These are phyloP conservation scores for Bolborhynchus lineola DNA, from an alignment of 2,113 vertebrate species.

Conservation along the genomic window DNA sequence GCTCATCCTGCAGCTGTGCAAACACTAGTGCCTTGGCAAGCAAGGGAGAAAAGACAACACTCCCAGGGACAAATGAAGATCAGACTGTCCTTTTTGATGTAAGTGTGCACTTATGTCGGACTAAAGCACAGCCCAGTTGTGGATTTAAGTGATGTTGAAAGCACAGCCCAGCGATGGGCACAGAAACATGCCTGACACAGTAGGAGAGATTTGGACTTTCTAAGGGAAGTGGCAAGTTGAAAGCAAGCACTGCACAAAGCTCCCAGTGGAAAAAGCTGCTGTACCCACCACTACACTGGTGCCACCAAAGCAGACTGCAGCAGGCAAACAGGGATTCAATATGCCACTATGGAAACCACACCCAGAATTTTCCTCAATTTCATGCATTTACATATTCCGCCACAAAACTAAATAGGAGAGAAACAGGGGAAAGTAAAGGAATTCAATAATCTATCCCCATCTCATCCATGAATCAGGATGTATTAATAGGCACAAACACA, in stretches of 20 bases:
- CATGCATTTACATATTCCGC: not conserved
- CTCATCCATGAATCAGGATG: not conserved
- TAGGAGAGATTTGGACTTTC: not conserved
- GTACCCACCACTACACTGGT: fast-evolving
- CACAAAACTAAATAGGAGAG: not conserved
- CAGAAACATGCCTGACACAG: fast-evolving
- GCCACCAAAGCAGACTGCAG: not conserved
- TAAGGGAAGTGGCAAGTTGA: not conserved
- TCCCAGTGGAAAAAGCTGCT: not conserved
- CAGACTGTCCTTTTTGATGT: not conserved
- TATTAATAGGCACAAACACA: not conserved
- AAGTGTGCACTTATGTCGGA: fast-evolving
- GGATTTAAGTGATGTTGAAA: not conserved
- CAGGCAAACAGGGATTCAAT: not conserved
- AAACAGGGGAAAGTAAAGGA: not conserved
- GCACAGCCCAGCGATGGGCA: not conserved
- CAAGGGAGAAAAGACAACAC: not conserved
- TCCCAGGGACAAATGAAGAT: not conserved
- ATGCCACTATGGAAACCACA: not conserved
- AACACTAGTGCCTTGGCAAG: not conserved
- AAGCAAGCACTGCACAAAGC: not conserved
- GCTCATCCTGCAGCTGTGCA: slow-evolving; percentile 9
- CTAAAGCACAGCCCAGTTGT: not conserved
- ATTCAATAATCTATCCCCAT: not conserved
- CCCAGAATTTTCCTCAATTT: not conserved